Conservation (phyloP, 2,888 invertebrate genomes). For the Dryomyza anilis region DNA sequence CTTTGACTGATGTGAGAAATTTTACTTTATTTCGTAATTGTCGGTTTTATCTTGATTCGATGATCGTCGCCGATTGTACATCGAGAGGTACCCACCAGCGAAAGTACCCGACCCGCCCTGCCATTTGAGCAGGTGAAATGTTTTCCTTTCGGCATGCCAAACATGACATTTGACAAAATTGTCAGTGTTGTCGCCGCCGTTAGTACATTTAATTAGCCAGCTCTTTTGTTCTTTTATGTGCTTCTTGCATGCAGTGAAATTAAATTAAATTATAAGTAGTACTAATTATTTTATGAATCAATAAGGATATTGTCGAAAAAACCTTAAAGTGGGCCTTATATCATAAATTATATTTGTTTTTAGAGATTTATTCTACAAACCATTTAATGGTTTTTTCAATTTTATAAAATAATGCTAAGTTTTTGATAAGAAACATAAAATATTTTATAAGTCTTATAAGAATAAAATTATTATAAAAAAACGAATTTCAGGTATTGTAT, state of each 20-base stretch:
- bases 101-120: background rate
- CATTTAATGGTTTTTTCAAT: no score
- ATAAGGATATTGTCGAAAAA: no score
- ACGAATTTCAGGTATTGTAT: no score
- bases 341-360: no score
- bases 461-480: no score
- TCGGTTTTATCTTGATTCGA: constrained; percentile 49
- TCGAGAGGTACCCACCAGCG: background rate
- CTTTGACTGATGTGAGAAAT: constrained; percentile 54
- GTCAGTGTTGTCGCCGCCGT: background rate
- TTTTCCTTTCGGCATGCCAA: background rate
- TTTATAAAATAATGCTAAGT: no score
- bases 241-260: no score
- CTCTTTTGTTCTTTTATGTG: background rate
- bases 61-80: constrained; percentile 3
- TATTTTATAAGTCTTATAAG: no score
- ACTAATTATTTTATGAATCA: background rate
- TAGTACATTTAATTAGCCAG: background rate
- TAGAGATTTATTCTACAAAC: no score
- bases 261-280: background rate
- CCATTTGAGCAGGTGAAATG: constrained; percentile 13
- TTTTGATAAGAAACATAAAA: no score
- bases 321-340: no score
- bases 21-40: constrained; percentile 54
- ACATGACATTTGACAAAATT: background rate